Evolutionary conservation across 2,797 vertebrate genomes (phyloP), one percentile per base, ranked within the genome.

Genomic region (Gymnoscopelus microlampas): DNA sequence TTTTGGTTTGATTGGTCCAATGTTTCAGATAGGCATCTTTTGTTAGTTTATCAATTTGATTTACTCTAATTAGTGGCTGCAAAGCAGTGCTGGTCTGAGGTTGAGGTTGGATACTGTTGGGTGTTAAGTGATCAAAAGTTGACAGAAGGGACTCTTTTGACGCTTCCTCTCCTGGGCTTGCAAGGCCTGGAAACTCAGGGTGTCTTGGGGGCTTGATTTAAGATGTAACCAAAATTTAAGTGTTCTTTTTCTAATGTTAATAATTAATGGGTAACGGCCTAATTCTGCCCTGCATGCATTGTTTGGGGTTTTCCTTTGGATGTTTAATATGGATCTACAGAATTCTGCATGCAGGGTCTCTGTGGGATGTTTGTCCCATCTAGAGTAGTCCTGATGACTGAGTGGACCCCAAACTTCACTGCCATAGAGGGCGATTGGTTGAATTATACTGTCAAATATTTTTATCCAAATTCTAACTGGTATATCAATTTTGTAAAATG

Each of bases 341-440:
- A 35, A 35, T 35, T 35, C 32, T 35, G 32, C 32, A 29, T 29
- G n/a, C 49, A 72, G 63, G 12, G 12, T 39, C 26, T 66, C 19
- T 35, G 32, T 60, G 14, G 35, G 49, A 63, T 68, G 53, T 4
- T 57, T 50, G 3, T 63, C 62, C 62, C 32, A 35, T 35, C 32
- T 35, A 35, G 5, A 7, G 54, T 39, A 26, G 6, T 59, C 56
- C 11, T 58, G 56, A 3, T 67, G 23, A 59, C 54, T 58, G 65
- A 67, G 65, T 57, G 54, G 55, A 29, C 23, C 65, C 55, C 54
- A 67, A 3, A 59, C 39, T 26, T 67, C 65, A 32, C 19, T 59
- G 26, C 23, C 13, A 29, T 67, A 51, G 7, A 58, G 11, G 3
- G 64, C 19, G 9, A 57, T 55, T 47, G 53, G 53, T 26, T 9